phyloP scores from a whole-genome alignment of 2,797 vertebrate genomes.

The Poeciliopsis infans region DNA sequence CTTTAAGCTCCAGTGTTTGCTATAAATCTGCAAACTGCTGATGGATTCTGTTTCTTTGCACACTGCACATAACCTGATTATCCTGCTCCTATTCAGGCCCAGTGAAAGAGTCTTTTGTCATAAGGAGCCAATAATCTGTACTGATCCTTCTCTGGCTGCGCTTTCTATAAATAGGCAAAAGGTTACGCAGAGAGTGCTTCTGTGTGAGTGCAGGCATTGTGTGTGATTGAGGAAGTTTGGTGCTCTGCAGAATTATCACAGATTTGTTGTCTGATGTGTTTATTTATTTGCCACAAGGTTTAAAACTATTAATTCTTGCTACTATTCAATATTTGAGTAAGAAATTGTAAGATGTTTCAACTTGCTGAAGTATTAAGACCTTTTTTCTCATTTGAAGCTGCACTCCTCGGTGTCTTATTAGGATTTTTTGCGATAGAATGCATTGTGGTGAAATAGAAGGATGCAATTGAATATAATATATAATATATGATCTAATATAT shows the following conservation, averaged over 20 bases:
- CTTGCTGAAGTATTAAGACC: neutral
- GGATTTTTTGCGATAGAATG: neutral
- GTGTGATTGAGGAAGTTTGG: conserved; percentile 10
- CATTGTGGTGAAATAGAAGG: neutral
- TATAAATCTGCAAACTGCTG: neutral
- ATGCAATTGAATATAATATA: neutral
- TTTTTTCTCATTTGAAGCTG: neutral
- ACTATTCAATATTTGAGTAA: neutral
- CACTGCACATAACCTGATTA: neutral
- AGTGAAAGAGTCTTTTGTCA: conserved; percentile 74
- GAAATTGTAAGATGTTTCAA: neutral
- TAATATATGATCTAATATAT: too few species aligned
- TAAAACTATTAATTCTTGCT: neutral
- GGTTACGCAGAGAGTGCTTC: conserved; percentile 47
- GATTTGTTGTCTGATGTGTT: conserved; percentile 5
- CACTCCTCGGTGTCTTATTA: neutral
- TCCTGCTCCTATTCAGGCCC: conserved; percentile 22
- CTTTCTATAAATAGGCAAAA: conserved; percentile 64
- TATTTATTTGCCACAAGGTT: neutral
- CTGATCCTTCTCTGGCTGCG: conserved; percentile 42
- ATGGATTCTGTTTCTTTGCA: neutral
- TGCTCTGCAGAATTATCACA: neutral
- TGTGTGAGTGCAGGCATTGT: conserved; percentile 14
- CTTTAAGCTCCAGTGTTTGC: neutral
- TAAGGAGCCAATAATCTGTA: conserved; percentile 57